Evolutionary conservation across 1,140 invertebrate species (phyloP), one percentile per base, ranked within the genome.

Genomic region (Patella vulgata): DNA sequence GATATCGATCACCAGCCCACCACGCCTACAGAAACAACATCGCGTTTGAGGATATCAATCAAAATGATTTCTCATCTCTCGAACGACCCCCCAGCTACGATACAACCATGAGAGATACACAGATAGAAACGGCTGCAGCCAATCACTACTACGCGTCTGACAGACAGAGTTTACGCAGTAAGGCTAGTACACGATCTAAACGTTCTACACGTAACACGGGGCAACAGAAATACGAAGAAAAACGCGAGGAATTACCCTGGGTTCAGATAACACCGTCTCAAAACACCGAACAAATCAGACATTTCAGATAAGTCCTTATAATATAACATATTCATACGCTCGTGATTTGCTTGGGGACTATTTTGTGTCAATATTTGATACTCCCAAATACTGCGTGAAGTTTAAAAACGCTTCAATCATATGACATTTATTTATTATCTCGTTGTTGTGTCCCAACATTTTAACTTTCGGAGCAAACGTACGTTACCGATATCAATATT

Each of bases 21-120:
- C 27, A 47, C 60, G 55, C 52, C 55, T 63, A 65, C 51, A 42
- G 57, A 46, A 69, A 71, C 47, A 56, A 71, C 51, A 58, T 70
- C 46, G 66, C 73, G 5, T 74, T 76, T 50, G 63, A 69, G 44
- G 63, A 66, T 48, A 52, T 65, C 14, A 67, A 66, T 52, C 56
- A 59, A 9, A 44, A 50, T 14, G 66, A 71, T 14, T 71, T 63
- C 30, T 64, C 73, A 2, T 74, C 70, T 0, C 53, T 75, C 17
- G 78, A 79, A 46, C 59, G 66, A 5, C 79, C 78, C 3, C 78
- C 79, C 2, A 80, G 78, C 53, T 81, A 80, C 44, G 76, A 77
- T 31, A 75, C 73, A 3, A 77, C 74, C 42, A 80, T 80, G 72
- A 60, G 72, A 31, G 73, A 80, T 50, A 44, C 54, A n/a, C 40